These are phyloP conservation scores for Archips xylosteana DNA, from an alignment of 2,888 invertebrate genomes.

Conservation along the genomic window DNA sequence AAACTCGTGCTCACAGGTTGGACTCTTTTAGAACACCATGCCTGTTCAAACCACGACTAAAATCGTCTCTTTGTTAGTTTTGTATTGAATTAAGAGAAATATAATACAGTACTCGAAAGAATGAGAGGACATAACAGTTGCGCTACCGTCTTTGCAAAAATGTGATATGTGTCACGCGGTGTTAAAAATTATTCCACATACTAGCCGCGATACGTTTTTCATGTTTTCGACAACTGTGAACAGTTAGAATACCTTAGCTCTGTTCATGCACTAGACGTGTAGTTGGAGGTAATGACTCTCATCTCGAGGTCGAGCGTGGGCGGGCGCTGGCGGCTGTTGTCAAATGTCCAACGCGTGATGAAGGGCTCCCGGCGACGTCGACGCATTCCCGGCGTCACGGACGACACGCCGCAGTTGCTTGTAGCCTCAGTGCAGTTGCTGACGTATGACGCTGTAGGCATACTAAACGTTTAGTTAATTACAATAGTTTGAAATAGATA, in stretches of 20 bases:
- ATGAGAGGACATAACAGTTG: background rate
- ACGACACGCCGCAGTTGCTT: slow-evolving; percentile 41
- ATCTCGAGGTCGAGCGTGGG: slow-evolving; percentile 33
- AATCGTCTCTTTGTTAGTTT: background rate
- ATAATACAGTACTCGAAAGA: background rate
- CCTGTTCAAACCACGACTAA: background rate
- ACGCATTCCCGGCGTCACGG: slow-evolving; percentile 41
- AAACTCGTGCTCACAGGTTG: too few relatives aligned
- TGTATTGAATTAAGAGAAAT: too few relatives aligned
- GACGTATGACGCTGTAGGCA: slow-evolving; percentile 58
- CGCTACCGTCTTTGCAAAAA: background rate
- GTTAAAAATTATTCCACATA: background rate
- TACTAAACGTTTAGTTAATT: slow-evolving; percentile 41
- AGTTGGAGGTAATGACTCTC: slow-evolving; percentile 24
- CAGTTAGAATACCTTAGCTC: background rate
- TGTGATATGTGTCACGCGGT: background rate
- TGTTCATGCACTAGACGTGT: slow-evolving; percentile 7
- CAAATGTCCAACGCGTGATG: slow-evolving; percentile 64
- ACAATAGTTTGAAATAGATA: background rate
- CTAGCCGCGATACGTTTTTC: background rate
- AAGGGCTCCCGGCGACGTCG: slow-evolving; percentile 50
- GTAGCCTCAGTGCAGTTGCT: slow-evolving; percentile 59
- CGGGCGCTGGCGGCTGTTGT: slow-evolving; percentile 57
- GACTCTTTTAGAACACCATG: background rate
- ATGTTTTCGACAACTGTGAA: background rate